These are phyloP conservation scores for Lycophotia porphyrea DNA, from an alignment of 2,888 invertebrate genomes.

Conservation along the genomic window DNA sequence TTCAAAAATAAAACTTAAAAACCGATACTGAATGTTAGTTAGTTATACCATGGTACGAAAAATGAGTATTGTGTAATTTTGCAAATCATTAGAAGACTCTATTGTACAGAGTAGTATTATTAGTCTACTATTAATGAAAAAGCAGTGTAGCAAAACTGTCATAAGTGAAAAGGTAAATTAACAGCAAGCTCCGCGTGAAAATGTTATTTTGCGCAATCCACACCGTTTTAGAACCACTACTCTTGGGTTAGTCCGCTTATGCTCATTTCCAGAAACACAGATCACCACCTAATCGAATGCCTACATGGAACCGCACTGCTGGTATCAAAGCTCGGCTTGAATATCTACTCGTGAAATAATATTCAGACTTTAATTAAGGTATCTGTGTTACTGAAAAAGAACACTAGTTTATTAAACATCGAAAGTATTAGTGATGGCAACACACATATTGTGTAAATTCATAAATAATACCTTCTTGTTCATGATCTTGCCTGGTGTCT, in stretches of 20 bases:
- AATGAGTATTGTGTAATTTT: not conserved
- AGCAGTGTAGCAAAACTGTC: not conserved
- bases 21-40: not conserved
- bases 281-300: not conserved
- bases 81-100: not conserved
- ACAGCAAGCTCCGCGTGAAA: not conserved
- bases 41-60: not conserved
- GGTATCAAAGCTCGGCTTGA: not conserved
- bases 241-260: not conserved
- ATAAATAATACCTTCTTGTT: slow-evolving; percentile 76
- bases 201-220: not conserved
- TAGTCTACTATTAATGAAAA: not conserved
- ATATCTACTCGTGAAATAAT: not conserved
- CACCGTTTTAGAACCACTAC: not conserved
- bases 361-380: not conserved
- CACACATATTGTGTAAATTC: slow-evolving; percentile 34
- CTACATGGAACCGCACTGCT: not conserved
- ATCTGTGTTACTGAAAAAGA: not conserved
- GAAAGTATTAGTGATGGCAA: slow-evolving; percentile 44
- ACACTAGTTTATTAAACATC: not conserved
- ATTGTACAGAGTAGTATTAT: not conserved
- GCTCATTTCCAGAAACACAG: not conserved
- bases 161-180: not conserved
- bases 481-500: slow-evolving; percentile 66
- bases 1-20: not conserved